These are phyloP conservation scores for Pollenia labialis DNA, from an alignment of 2,888 invertebrate species.

Conservation along the genomic window DNA sequence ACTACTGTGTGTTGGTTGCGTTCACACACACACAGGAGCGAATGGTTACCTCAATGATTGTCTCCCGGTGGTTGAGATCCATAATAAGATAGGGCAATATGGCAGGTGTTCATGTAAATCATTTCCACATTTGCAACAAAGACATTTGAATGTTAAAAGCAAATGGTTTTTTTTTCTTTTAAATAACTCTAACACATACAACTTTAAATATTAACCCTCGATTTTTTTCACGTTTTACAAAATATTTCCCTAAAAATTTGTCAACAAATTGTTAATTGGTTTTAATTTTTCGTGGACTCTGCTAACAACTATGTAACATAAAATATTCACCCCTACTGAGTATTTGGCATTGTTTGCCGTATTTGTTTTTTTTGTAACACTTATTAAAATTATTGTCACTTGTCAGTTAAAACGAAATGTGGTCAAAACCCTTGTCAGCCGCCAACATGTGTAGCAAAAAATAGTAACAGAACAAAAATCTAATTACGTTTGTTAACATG, in stretches of 20 bases:
- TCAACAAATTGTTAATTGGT: neutral
- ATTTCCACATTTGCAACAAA: too few species aligned
- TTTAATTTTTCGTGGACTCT: conserved; percentile 3
- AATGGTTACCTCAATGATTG: too few species aligned
- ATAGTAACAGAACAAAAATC: conserved; percentile 62
- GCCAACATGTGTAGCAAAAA: conserved; percentile 8
- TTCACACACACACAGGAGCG: too few species aligned
- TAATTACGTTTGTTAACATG: conserved; percentile 71
- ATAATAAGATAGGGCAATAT: too few species aligned
- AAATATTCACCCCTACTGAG: neutral
- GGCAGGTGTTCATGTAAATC: too few species aligned
- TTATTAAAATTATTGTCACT: conserved; percentile 70
- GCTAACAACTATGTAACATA: neutral
- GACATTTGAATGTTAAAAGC: too few species aligned
- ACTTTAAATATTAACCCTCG: too few species aligned
- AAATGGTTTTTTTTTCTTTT: too few species aligned
- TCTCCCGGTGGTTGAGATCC: too few species aligned
- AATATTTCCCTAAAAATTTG: neutral
- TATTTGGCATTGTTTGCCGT: neutral
- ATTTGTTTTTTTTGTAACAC: neutral
- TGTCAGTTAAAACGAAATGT: conserved; percentile 72
- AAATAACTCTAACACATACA: too few species aligned
- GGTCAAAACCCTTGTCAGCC: conserved; percentile 72
- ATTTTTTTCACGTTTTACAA: too few species aligned
- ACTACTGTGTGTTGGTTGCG: too few species aligned